phyloP scores from a whole-genome alignment of 2,797 vertebrate genomes.

The Paramormyrops hopkinsi region DNA sequence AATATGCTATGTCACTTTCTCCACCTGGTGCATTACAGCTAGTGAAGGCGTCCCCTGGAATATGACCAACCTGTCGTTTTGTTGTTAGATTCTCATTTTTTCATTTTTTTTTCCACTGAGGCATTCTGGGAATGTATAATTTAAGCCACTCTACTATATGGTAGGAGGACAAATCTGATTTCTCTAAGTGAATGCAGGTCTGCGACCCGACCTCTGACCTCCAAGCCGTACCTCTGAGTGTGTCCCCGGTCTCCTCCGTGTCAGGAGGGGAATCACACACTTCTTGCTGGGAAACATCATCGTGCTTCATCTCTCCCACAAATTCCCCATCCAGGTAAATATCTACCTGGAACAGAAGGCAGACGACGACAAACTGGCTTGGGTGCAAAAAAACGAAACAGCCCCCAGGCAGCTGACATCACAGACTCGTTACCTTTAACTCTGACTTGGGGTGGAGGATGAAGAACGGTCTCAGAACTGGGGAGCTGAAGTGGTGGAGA shows the following conservation, averaged over 20 bases:
- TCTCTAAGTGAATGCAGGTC: not conserved
- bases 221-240: slow-evolving; percentile 52
- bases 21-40: not conserved
- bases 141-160: not conserved
- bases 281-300: slow-evolving; percentile 47
- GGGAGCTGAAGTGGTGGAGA: slow-evolving; percentile 57
- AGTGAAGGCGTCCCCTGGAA: not conserved
- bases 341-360: slow-evolving; percentile 54
- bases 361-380: not conserved
- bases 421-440: slow-evolving; percentile 57
- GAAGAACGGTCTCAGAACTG: slow-evolving; percentile 78
- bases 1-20: not conserved
- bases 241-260: slow-evolving; percentile 37
- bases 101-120: not conserved
- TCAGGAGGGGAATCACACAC: slow-evolving; percentile 36
- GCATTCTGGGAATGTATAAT: not conserved
- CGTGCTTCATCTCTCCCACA: slow-evolving; percentile 59
- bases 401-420: not conserved
- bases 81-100: not conserved
- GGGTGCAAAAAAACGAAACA: not conserved
- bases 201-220: not conserved
- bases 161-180: not conserved
- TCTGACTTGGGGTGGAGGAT: slow-evolving; percentile 70
- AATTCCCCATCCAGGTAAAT: slow-evolving; percentile 61
- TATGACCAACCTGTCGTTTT: not conserved